A percentile compares a stretch with the other conserved stretches of the same genome.
Conservation (phyloP, 2,888 invertebrate species). For the Athrips mouffetella region DNA sequence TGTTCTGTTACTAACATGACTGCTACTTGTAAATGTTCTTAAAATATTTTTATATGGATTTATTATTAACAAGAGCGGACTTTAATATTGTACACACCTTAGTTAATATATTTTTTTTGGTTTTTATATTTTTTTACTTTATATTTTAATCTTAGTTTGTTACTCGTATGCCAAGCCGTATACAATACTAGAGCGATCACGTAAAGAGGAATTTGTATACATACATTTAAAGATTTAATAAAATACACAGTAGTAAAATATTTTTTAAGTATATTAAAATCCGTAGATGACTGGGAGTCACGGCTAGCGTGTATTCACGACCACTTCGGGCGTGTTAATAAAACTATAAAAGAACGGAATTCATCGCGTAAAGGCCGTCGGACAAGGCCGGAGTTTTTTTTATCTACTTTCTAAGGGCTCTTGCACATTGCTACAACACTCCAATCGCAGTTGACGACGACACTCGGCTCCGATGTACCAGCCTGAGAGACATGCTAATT, state of each 20-base stretch:
- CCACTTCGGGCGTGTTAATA: slow-evolving; percentile 26
- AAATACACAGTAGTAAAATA: slow-evolving; percentile 72
- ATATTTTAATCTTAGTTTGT: slow-evolving; percentile 66
- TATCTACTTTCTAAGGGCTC: slow-evolving; percentile 33
- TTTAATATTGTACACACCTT: slow-evolving; percentile 75
- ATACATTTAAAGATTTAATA: slow-evolving; percentile 60
- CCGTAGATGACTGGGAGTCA: background rate
- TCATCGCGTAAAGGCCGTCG: slow-evolving; percentile 37
- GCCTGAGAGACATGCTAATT: slow-evolving; percentile 61
- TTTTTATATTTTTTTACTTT: slow-evolving; percentile 46
- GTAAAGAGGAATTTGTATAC: slow-evolving; percentile 57
- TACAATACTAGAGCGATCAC: slow-evolving; percentile 72
- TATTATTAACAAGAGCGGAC: slow-evolving; percentile 57
- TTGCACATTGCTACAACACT: slow-evolving; percentile 25
- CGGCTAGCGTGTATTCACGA: slow-evolving; percentile 8
- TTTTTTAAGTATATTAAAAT: slow-evolving; percentile 30
- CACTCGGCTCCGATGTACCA: slow-evolving; percentile 19
- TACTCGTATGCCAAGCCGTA: slow-evolving; percentile 68
- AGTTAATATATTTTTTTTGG: slow-evolving; percentile 54
- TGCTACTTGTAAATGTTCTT: slow-evolving; percentile 71
- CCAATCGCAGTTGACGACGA: slow-evolving; percentile 10
- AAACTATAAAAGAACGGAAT: slow-evolving; percentile 29
- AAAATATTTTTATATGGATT: slow-evolving; percentile 65
- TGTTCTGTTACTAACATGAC: slow-evolving; percentile 60
- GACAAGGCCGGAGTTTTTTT: slow-evolving; percentile 46